Percentiles rank a stretch among this genome's conserved stretches.
phyloP scores from a whole-genome alignment of 2,113 vertebrate species.

The Bungarus multicinctus region DNA sequence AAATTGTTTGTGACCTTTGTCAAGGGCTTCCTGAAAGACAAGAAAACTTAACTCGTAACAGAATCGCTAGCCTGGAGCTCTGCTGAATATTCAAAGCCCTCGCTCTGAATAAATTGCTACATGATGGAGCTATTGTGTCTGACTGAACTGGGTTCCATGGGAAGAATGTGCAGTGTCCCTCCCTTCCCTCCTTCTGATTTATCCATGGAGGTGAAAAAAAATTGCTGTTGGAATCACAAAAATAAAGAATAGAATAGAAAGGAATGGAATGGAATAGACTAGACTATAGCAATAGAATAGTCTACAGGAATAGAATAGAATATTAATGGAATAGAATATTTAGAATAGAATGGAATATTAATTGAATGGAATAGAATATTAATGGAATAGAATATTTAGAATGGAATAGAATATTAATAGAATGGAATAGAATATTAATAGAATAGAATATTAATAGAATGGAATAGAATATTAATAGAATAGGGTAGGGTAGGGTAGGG shows the following conservation, averaged over 20 bases:
- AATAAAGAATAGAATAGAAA: slow-evolving; percentile 14
- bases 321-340: too few relatives aligned
- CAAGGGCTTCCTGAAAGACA: slow-evolving; percentile 85
- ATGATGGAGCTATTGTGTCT: slow-evolving; percentile 77
- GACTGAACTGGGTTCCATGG: slow-evolving; percentile 54
- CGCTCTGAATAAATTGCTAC: slow-evolving; percentile 63
- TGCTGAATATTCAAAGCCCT: slow-evolving; percentile 82
- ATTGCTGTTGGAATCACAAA: slow-evolving; percentile 18
- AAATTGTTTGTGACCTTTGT: slow-evolving; percentile 95
- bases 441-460: too few relatives aligned
- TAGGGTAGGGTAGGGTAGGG: too few relatives aligned
- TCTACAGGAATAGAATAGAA: too few relatives aligned
- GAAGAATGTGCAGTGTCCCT: slow-evolving; percentile 28
- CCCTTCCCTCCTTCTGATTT: not conserved
- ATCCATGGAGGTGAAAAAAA: slow-evolving; percentile 2
- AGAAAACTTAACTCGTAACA: slow-evolving; percentile 67
- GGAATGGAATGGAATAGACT: too few relatives aligned
- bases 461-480: too few relatives aligned
- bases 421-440: too few relatives aligned
- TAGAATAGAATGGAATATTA: too few relatives aligned
- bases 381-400: too few relatives aligned
- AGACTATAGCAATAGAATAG: too few relatives aligned
- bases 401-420: too few relatives aligned
- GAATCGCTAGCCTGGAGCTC: slow-evolving; percentile 76
- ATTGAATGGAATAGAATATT: too few relatives aligned